Evolutionary conservation across 2,113 vertebrate genomes (phyloP), one percentile per base, ranked within the genome.

Genomic region (Erpornis zantholeuca): DNA sequence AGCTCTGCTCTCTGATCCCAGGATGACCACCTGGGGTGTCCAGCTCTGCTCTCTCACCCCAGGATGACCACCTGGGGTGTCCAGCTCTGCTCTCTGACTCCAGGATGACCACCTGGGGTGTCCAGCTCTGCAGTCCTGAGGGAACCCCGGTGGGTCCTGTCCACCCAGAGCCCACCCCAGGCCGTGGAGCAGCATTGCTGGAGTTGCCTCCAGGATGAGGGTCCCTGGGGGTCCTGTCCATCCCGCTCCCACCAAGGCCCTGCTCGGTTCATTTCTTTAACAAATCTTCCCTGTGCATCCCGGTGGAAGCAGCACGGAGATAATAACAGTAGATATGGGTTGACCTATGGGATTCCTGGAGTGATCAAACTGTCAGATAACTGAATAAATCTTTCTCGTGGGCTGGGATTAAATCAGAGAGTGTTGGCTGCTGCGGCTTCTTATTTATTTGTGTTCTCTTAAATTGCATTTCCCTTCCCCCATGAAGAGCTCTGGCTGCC

Each of bases 341-440:
- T 97, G 96, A 96, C 96, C 96, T 95, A n/a, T 86, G 88, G 92
- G 94, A 96, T 94, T 94, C 93, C 90, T 96, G 75, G 50, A 82
- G 90, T 65, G 96, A 97, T 94, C 95, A 96, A 91, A 77, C 88
- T 92, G 90, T 86, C 96, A 96, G 95, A 96, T 96, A 95, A 95
- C 25, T 22, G 89, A 94, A 97, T 93, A 97, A 96, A 97, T 97
- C 92, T 94, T 95, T 66, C 83, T 95, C 11, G 4, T 93, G 93
- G 90, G 93, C 54, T 65, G 73, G 64, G 94, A 97, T 97, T 96
- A 96, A 97, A 96, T 97, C 94, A 94, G 86, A 89, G 88, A 65
- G 33, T 79, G 86, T 92, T 93, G 68, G 95, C 88, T 94, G 86
- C 88, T 80, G 78, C 9, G 0, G 88, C 52, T 73, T 71, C 90